Evolutionary conservation across 2,888 invertebrate genomes (phyloP), one percentile per base, ranked within the genome.

Genomic region (Subacronicta megacephala): DNA sequence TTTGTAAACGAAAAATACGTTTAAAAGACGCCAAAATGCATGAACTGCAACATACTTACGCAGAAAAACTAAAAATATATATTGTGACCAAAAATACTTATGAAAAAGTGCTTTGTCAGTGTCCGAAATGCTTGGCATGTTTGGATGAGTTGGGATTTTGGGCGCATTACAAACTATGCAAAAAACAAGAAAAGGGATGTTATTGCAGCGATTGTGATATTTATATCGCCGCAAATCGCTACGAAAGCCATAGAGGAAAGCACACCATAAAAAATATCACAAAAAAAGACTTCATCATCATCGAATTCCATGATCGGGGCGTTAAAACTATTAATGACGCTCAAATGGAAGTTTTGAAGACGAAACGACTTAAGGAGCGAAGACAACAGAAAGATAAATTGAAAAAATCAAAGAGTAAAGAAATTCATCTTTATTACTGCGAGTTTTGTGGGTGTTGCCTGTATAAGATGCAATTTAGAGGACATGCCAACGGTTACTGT

Each of bases 1-100:
- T 75, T 2, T 90, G 90, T 38, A 71, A 77, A 1, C 72, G 80
- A 0, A 62, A 67, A 5, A 75, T 89, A 3, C 67, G 72, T 0
- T 7, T 15, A 0, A 49, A 31, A 0, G 87, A 90, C 16, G 55
- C 23, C 0, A 1, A 36, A 0, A 50, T 59, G 0, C 90, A 90
- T 3, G 43, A 49, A 5, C 13, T 72, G 0, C 90, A 90, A 42
- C 90, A 90, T 13, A 58, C 60, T 10, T 16, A 79, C 0, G 60
- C 66, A 0, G 69, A 69, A 0, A 80, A 78, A 0, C 59, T 90
- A 2, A 81, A 73, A 63, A 78, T 84, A 0, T 78, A 84, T 2
- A 77, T 72, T 0, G 43, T 64, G 0, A 47, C 64, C 0, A 72
- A 68, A 1, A 67, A 64, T 2, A 60, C 82, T 0, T 70, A 77